A percentile compares a stretch with the other conserved stretches of the same genome.
phyloP scores from a whole-genome alignment of 1,140 invertebrate genomes.

The Hydropsyche tenuis region DNA sequence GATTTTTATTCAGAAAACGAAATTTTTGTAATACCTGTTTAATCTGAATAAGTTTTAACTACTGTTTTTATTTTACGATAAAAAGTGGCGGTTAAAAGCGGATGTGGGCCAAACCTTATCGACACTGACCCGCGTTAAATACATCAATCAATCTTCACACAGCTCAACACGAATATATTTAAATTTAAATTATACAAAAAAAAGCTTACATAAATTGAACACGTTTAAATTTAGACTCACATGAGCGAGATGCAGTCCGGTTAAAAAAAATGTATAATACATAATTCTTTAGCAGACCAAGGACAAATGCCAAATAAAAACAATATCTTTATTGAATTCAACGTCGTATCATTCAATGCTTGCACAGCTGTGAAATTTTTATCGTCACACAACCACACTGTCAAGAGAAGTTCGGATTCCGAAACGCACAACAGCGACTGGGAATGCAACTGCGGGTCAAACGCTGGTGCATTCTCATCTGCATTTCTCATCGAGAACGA shows the following conservation, averaged over 20 bases:
- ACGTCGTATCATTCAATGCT: neutral
- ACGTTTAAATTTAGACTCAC: too few species aligned
- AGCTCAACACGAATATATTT: too few species aligned
- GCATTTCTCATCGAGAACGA: neutral
- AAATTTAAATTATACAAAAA: too few species aligned
- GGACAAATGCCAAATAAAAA: too few species aligned
- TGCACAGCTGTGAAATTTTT: slow-evolving; percentile 3
- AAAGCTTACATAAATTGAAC: too few species aligned
- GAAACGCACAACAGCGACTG: neutral
- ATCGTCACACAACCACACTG: neutral
- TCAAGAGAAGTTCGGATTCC: neutral
- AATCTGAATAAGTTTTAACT: too few species aligned
- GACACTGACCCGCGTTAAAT: neutral
- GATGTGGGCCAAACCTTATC: slow-evolving; percentile 30
- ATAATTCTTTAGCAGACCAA: too few species aligned
- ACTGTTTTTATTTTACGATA: neutral
- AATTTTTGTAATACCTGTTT: neutral
- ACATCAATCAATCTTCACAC: neutral
- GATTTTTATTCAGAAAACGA: neutral
- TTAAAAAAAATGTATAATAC: too few species aligned
- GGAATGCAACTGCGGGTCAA: neutral
- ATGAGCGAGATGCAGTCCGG: too few species aligned
- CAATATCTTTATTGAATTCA: too few species aligned
- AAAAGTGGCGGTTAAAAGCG: slow-evolving; percentile 3
- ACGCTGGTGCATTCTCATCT: neutral